Conservation (phyloP, 2,888 invertebrate species). For the Acanthococcus lagerstroemiae region DNA sequence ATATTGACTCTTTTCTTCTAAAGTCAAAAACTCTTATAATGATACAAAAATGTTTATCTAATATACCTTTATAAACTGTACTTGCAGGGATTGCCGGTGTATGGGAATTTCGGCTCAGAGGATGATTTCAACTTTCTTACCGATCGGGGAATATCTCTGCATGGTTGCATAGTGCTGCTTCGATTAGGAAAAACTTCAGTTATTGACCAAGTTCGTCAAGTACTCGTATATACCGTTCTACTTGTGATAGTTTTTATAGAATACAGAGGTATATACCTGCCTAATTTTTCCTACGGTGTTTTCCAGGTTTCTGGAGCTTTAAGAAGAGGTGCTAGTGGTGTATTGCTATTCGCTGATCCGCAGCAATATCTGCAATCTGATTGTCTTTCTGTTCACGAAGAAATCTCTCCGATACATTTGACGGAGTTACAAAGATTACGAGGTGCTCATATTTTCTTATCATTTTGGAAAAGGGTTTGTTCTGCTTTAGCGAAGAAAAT, state of each 20-base stretch:
- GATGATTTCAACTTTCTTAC: conserved; percentile 14
- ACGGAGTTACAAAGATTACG: conserved; percentile 15
- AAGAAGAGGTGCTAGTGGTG: conserved; percentile 13
- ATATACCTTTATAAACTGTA: not conserved
- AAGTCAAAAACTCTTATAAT: not conserved
- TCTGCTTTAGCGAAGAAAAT: no score
- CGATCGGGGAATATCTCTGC: not conserved
- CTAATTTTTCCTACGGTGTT: no score
- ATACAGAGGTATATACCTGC: no score
- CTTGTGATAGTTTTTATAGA: no score
- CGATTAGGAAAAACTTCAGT: conserved; percentile 22
- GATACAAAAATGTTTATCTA: not conserved
- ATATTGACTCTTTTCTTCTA: no score
- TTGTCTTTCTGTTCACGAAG: not conserved
- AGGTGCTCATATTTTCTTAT: no score
- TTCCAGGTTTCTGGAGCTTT: conserved; percentile 18
- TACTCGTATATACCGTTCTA: no score
- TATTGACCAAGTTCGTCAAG: conserved; percentile 24
- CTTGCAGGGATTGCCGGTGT: conserved; percentile 12
- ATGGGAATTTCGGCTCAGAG: conserved; percentile 7
- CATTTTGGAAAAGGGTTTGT: no score
- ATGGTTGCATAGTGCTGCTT: conserved; percentile 8
- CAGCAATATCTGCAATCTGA: conserved; percentile 13
- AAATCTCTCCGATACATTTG: conserved; percentile 17
- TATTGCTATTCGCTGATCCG: conserved; percentile 24